Evolutionary conservation across 2,797 vertebrate genomes (phyloP), one percentile per base, ranked within the genome.

Genomic region (Acanthurus lineatus): DNA sequence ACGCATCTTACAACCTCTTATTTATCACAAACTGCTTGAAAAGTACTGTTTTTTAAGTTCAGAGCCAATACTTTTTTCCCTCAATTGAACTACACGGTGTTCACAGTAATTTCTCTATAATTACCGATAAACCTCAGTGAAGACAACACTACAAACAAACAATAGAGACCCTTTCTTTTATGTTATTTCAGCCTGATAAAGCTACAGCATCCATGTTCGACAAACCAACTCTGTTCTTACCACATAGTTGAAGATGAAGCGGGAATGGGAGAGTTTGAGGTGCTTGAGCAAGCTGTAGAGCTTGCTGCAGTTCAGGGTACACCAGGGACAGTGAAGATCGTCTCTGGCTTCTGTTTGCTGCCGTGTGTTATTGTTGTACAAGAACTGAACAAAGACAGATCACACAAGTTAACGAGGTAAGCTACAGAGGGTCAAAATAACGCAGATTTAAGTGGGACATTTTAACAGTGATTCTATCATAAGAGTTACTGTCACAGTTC

Each of bases 211-310:
- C 35, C 58, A 20, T 38, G 19, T 56, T 4, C 15, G 1, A 52
- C 16, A 62, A 22, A 44, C n/a, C 40, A 2, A 22, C 9, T 3
- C 1, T 0, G 17, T 40, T 35, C 97, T 96, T 91, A 99, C 98
- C 95, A 99, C 97, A 52, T 99, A 99, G 94, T 97, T 99, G 92
- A 99, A 99, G 92, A 99, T 98, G 94, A 99, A 99, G 83, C 98
- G 96, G 86, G 97, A 99, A 89, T 99, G 98, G 87, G 98, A 99
- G 67, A 99, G 97, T 83, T 99, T 99, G 76, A 99, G 97, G 94
- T 99, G 98, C 85, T 99, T 99, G 52, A 99, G 97, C 86, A 99
- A 96, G 90, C 98, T 99, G 91, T 99, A 99, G 51, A 99, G 97
- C 81, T 98, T 98, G 80, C 97, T 96, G 88, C 98, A 99, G 93